Evolutionary conservation across 2,797 vertebrate species (phyloP).

Genomic region (Pitangus sulphuratus): DNA sequence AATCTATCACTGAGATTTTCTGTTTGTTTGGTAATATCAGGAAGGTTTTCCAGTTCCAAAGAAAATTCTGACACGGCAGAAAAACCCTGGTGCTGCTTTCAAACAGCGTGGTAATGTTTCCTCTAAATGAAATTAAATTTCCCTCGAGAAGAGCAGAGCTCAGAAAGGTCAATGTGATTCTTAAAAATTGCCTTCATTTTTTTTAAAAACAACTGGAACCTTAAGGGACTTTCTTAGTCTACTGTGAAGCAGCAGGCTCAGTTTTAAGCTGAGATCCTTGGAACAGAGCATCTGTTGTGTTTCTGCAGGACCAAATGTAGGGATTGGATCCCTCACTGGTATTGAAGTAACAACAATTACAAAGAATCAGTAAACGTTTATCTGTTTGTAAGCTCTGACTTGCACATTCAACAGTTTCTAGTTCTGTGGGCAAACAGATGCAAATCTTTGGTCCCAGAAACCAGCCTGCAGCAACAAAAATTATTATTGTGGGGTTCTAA

Average conservation of each 20-base stretch:
- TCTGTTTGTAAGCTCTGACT: neutral
- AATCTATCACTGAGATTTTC: neutral
- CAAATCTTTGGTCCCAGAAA: neutral
- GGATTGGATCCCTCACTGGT: neutral
- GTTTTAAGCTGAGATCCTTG: neutral
- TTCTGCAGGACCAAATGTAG: neutral
- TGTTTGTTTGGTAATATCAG: neutral
- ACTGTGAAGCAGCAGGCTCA: neutral
- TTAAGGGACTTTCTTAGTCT: neutral
- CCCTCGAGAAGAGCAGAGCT: constrained; percentile 15
- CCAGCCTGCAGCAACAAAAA: neutral
- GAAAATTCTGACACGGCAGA: neutral
- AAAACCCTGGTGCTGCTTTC: neutral
- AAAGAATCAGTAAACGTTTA: neutral
- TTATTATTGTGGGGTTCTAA: neutral
- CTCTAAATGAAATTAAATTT: constrained; percentile 20
- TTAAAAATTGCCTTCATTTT: neutral
- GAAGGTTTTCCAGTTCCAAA: neutral
- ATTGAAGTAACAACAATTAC: neutral
- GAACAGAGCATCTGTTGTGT: neutral
- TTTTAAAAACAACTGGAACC: neutral
- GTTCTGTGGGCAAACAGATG: neutral
- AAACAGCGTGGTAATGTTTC: neutral
- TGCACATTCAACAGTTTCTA: neutral
- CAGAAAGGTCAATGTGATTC: neutral